These are phyloP conservation scores for Hemitrygon akajei DNA, from an alignment of 2,797 vertebrate genomes.

Conservation along the genomic window DNA sequence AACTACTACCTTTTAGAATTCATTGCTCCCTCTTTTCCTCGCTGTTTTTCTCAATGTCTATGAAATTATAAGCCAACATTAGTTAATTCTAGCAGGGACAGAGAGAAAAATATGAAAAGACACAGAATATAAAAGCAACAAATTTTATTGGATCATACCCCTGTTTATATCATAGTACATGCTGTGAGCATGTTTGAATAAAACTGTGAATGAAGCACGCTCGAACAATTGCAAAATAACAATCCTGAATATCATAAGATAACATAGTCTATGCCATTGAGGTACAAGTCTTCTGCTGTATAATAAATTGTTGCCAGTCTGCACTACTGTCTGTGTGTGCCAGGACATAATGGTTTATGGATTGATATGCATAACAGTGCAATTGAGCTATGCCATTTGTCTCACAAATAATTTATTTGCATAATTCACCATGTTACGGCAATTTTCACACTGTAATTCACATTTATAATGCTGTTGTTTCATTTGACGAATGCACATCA, in stretches of 20 bases:
- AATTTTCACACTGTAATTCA: conserved; percentile 1
- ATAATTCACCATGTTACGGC: background rate
- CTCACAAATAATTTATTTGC: background rate
- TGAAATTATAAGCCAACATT: background rate
- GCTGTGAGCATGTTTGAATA: background rate
- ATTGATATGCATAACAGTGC: background rate
- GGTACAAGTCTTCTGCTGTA: background rate
- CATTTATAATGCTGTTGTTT: conserved; percentile 1
- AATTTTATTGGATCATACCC: background rate
- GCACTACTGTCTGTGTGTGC: background rate
- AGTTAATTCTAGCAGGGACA: background rate
- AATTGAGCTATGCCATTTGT: background rate
- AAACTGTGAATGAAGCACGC: background rate
- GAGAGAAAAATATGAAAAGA: background rate
- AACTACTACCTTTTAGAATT: background rate
- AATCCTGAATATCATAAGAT: background rate
- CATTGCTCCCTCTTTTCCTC: background rate
- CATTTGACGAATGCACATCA: background rate
- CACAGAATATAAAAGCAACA: background rate
- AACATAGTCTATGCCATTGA: background rate
- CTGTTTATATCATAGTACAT: background rate
- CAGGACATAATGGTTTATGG: background rate
- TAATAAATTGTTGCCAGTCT: background rate
- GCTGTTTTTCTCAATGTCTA: background rate
- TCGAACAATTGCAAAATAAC: background rate